Conservation (phyloP, 2,888 invertebrate genomes). For the Harmothoe impar region DNA sequence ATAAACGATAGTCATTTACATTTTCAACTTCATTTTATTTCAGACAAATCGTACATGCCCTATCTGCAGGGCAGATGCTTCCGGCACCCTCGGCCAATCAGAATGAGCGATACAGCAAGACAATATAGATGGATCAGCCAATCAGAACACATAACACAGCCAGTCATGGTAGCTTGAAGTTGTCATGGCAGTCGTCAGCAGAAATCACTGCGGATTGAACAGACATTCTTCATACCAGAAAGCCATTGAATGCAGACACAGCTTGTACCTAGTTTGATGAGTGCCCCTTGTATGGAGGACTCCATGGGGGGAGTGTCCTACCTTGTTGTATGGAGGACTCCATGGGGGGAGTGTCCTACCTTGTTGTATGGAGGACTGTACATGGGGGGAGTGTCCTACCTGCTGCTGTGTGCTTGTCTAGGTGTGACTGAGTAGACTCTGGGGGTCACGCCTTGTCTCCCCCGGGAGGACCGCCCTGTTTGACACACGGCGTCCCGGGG, state of each 20-base stretch:
- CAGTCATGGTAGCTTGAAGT: not conserved
- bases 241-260: not conserved
- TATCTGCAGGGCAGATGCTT: slow-evolving; percentile 96
- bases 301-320: too few relatives aligned
- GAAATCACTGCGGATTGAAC: not conserved
- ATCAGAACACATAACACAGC: slow-evolving; percentile 46
- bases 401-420: not conserved
- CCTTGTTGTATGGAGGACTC: too few relatives aligned
- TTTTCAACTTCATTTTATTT: slow-evolving; percentile 82
- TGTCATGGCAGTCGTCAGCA: too few relatives aligned
- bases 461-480: too few relatives aligned
- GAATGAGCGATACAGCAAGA: slow-evolving; percentile 27
- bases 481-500: too few relatives aligned
- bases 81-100: slow-evolving; percentile 86
- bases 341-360: too few relatives aligned
- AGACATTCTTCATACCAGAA: not conserved
- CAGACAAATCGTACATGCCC: slow-evolving; percentile 98
- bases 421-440: not conserved
- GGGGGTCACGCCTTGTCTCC: too few relatives aligned
- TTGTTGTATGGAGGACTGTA: not conserved
- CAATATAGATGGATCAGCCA: not conserved
- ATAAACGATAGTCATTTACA: too few relatives aligned
- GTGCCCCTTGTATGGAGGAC: not conserved
- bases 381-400: not conserved
- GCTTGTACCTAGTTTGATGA: too few relatives aligned